Percentiles rank a stretch among this genome's conserved stretches.
These are phyloP conservation scores for Goniozus legneri DNA, from an alignment of 1,140 invertebrate genomes.

Conservation along the genomic window DNA sequence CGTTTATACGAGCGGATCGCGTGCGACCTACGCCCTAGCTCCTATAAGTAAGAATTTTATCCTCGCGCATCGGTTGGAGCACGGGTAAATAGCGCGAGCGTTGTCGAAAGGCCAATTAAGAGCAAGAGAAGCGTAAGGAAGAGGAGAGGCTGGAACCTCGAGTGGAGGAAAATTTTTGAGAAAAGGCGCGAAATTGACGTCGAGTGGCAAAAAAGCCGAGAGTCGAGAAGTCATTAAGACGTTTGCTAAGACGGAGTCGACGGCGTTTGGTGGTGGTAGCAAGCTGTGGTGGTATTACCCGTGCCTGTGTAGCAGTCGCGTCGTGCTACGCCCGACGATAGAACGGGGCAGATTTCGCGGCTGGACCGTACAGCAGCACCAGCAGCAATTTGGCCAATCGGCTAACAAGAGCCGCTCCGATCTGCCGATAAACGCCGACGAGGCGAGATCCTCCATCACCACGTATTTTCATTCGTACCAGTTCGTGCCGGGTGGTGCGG, in stretches of 20 bases:
- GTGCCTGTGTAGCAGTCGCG: background rate
- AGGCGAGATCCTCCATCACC: slow-evolving; percentile 46
- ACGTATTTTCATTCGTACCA: slow-evolving; percentile 57
- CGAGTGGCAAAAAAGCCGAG: too few relatives aligned
- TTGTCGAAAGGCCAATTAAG: too few relatives aligned
- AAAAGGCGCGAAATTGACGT: background rate
- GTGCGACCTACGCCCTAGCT: too few relatives aligned
- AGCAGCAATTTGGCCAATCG: too few relatives aligned
- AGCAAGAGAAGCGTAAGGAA: background rate
- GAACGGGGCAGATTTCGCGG: background rate
- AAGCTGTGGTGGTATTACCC: background rate
- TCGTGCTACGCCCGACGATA: background rate
- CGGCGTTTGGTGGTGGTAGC: slow-evolving; percentile 20
- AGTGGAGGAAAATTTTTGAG: background rate
- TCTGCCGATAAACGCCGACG: slow-evolving; percentile 29
- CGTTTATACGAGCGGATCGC: too few relatives aligned
- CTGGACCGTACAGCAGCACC: background rate
- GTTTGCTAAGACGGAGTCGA: slow-evolving; percentile 13
- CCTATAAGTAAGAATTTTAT: too few relatives aligned
- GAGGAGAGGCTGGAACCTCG: background rate
- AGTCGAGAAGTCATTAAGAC: too few relatives aligned
- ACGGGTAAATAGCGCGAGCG: too few relatives aligned
- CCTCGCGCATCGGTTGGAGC: too few relatives aligned
- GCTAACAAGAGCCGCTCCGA: slow-evolving; percentile 1
- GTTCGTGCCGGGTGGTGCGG: slow-evolving; percentile 52